Evolutionary conservation across 2,113 vertebrate species (phyloP), one percentile per base, ranked within the genome.

Genomic region (Bos indicus): DNA sequence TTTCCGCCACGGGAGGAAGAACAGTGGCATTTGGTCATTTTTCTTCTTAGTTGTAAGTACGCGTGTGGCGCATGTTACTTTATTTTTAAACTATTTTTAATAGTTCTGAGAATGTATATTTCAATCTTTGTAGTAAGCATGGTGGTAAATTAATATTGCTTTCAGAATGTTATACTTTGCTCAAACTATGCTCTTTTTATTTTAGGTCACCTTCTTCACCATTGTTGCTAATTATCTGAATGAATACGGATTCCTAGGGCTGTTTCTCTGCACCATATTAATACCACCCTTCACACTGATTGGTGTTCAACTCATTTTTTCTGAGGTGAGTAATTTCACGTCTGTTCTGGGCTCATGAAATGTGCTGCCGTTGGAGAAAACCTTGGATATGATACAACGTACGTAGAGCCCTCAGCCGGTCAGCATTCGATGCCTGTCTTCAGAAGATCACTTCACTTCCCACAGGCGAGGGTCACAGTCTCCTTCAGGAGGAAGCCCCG

Each of bases 11-110:
- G 94, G 98, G 80, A 98, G 71, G 51, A 94, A 97, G 97, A 98
- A 81, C 46, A 93, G 97, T 93, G 90, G 98, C 1, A 8, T 98
- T 83, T 98, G 98, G 98, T 98, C 98, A 78, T 97, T 98, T 59
- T 97, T 98, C 80, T 98, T 99, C 88, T 96, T 98, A 64, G 11
- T 96, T 96, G 98, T 99, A 98, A 99, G 98, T 93, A 56, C 82
- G 11, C 4, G 25, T 11, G 43, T 11, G 8, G 2, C 82, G 1
- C 3, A 23, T 23, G 11, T 89, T 56, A 13, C 81, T 92, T 94
- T 33, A n/a, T 84, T 96, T 94, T 89, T 16, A 87, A 93, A 25
- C 3, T 4, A 89, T 43, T 96, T 84, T 23, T 15, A 59, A 33
- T 77, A 92, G 88, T 43, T 51, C 54, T 62, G 83, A 36, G 46